Conservation (phyloP, 2,888 invertebrate genomes). For the Acrobasis repandana region DNA sequence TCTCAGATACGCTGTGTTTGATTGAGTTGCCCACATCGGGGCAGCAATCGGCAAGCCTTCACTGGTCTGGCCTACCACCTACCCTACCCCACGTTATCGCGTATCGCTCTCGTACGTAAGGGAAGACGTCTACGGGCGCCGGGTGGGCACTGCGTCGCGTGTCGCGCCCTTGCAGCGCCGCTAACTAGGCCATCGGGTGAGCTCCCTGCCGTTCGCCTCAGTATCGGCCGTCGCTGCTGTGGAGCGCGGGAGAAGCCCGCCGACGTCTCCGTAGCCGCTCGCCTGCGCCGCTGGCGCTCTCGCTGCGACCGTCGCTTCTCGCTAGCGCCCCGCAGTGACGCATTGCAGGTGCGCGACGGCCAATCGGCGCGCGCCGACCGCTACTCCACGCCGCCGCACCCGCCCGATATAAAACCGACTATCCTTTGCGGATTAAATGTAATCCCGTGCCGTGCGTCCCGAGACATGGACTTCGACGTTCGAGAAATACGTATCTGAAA, state of each 20-base stretch:
- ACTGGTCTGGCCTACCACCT: constrained; percentile 32
- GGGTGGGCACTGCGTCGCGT: constrained; percentile 55
- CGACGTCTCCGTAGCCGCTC: constrained; percentile 41
- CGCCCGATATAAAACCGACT: constrained; percentile 86
- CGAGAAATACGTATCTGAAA: constrained; percentile 60
- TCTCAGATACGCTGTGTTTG: background rate
- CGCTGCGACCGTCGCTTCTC: constrained; percentile 55
- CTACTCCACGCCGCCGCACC: constrained; percentile 89
- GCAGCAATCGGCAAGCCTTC: constrained; percentile 48
- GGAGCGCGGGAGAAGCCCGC: constrained; percentile 40
- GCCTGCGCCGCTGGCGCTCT: constrained; percentile 39
- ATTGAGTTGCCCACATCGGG: constrained; percentile 31
- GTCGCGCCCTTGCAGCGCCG: constrained; percentile 49
- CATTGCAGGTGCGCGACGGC: constrained; percentile 93
- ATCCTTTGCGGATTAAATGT: constrained; percentile 85
- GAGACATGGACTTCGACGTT: constrained; percentile 79
- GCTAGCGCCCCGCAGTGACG: constrained; percentile 84
- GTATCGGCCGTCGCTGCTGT: constrained; percentile 43
- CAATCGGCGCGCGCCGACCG: constrained; percentile 88
- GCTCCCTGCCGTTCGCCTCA: constrained; percentile 46
- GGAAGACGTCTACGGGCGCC: constrained; percentile 51
- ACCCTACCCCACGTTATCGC: constrained; percentile 48
- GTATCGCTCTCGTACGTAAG: too few relatives aligned
- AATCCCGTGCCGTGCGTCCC: constrained; percentile 80
- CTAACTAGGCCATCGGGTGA: constrained; percentile 63